Conservation (phyloP, 2,888 invertebrate genomes). For the Opisthograptis luteolata region DNA sequence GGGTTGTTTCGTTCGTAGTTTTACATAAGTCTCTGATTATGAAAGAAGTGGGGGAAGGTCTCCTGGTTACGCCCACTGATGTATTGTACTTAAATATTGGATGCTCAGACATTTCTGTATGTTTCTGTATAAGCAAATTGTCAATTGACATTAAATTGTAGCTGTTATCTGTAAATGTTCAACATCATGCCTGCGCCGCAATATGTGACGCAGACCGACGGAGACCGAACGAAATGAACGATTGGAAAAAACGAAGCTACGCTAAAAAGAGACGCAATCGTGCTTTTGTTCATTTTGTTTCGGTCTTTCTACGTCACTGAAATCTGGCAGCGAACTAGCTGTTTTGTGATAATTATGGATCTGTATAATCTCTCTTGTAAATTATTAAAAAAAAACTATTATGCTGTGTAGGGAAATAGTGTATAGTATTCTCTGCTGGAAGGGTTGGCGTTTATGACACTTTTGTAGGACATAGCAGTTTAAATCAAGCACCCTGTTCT, state of each 20-base stretch:
- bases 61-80: too few species aligned
- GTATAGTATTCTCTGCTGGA: not conserved
- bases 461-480: constrained; percentile 11
- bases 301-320: too few species aligned
- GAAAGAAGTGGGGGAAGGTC: too few species aligned
- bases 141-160: not conserved
- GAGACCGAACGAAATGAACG: too few species aligned
- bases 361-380: constrained; percentile 7
- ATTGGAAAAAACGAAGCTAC: too few species aligned
- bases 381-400: not conserved
- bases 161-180: constrained; percentile 2
- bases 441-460: constrained; percentile 1
- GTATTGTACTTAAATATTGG: not conserved
- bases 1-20: too few species aligned
- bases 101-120: not conserved
- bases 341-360: constrained; percentile 14
- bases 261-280: too few species aligned
- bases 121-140: not conserved
- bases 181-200: too few species aligned
- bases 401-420: constrained; percentile 13
- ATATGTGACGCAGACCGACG: too few species aligned
- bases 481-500: constrained; percentile 5
- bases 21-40: too few species aligned
- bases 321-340: too few species aligned
- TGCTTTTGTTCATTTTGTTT: too few species aligned